Percentiles rank a stretch among this genome's conserved stretches.
Evolutionary conservation across 2,888 invertebrate species (phyloP).

Genomic region (Cataglyphis albicans): DNA sequence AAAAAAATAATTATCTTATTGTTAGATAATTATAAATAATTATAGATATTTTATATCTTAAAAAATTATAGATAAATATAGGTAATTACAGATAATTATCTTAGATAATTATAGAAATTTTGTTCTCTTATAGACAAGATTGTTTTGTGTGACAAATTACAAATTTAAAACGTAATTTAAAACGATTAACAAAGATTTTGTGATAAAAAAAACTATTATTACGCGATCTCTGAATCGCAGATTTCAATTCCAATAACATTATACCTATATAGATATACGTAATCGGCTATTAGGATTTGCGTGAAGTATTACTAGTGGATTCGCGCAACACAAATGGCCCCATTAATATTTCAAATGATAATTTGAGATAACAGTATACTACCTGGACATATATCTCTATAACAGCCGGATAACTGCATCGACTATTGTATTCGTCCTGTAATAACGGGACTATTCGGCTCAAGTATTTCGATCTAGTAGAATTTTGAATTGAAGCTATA

Average conservation of each 20-base stretch:
- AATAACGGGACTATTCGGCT: constrained; percentile 35
- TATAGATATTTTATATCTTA: too few species aligned
- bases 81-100: too few species aligned
- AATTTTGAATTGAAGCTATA: neutral
- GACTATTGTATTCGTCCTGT: constrained; percentile 1
- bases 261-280: neutral
- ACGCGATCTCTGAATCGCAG: neutral
- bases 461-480: neutral
- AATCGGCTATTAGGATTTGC: constrained; percentile 12
- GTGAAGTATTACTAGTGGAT: neutral
- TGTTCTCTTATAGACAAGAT: too few species aligned
- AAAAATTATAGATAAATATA: too few species aligned
- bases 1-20: too few species aligned
- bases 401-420: constrained; percentile 16
- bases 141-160: neutral
- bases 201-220: neutral
- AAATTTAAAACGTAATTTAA: neutral
- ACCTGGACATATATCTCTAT: constrained; percentile 26
- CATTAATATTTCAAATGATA: constrained; percentile 49
- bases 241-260: neutral
- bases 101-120: too few species aligned
- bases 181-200: neutral
- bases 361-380: constrained; percentile 44
- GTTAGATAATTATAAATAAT: too few species aligned
- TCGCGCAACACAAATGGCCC: constrained; percentile 12